These are phyloP conservation scores for Hormiphora californensis DNA, from an alignment of 37 sponge, comb jelly and placozoan genomes.

Conservation along the genomic window DNA sequence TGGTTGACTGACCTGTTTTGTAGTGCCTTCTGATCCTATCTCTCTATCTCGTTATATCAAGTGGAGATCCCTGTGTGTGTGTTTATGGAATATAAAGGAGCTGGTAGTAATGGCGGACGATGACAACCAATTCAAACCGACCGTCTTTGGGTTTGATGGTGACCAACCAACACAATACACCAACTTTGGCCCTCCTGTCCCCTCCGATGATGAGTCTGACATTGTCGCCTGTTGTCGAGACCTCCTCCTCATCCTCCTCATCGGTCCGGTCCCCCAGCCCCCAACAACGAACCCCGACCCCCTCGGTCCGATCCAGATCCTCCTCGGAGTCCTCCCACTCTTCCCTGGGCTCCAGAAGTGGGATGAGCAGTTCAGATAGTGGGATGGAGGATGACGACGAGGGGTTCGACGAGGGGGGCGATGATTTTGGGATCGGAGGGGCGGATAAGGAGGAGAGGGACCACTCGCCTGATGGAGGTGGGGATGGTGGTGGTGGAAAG, in stretches of 20 bases:
- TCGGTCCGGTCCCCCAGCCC: neutral
- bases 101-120: no score
- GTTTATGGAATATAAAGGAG: no score
- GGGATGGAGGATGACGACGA: conserved; percentile 3
- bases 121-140: no score
- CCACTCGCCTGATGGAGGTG: neutral
- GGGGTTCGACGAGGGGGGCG: conserved; percentile 30
- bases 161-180: no score
- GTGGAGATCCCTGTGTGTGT: no score
- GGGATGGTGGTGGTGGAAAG: neutral
- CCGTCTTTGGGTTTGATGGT: no score
- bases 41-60: no score
- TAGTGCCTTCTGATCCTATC: no score
- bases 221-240: no score
- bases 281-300: conserved; percentile 30
- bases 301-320: neutral
- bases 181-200: no score
- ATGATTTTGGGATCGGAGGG: conserved; percentile 39
- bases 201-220: no score
- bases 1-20: no score
- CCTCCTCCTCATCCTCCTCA: conserved; percentile 1
- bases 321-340: conserved; percentile 16
- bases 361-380: neutral
- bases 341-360: neutral
- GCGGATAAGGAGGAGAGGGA: conserved; percentile 1